Conservation (phyloP, 2,888 invertebrate species). For the Rhaphigaster nebulosa region DNA sequence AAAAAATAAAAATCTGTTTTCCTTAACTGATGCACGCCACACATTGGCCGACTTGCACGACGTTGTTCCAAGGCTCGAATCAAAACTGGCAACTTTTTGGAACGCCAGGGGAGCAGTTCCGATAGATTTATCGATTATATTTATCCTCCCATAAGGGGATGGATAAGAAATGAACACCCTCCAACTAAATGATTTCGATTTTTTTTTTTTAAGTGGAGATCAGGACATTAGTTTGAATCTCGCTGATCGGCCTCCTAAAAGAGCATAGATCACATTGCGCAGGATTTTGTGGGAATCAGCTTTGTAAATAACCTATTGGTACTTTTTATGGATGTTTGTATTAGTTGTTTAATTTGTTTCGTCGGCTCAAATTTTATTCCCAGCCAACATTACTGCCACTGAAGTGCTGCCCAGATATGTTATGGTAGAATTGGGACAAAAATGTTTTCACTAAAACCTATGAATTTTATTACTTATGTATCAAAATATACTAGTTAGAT, state of each 20-base stretch:
- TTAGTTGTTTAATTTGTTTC: too few relatives aligned
- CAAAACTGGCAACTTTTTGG: not conserved
- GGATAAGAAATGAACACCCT: not conserved
- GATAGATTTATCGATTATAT: not conserved
- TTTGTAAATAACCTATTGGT: too few relatives aligned
- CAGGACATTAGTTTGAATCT: not conserved
- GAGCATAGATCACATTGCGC: too few relatives aligned
- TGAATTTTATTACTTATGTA: too few relatives aligned
- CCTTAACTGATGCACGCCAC: slow-evolving; percentile 26
- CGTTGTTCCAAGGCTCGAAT: not conserved
- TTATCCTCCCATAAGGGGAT: not conserved
- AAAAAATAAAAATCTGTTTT: not conserved
- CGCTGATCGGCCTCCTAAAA: not conserved
- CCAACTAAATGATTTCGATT: not conserved
- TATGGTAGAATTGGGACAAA: too few relatives aligned
- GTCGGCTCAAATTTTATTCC: too few relatives aligned
- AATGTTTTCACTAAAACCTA: too few relatives aligned
- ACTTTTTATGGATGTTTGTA: too few relatives aligned
- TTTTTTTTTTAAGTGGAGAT: not conserved
- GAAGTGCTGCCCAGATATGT: too few relatives aligned
- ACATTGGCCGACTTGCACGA: slow-evolving; percentile 22
- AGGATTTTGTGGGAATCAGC: too few relatives aligned
- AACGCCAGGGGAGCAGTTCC: not conserved
- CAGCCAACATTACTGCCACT: too few relatives aligned
- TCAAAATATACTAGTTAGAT: too few relatives aligned